phyloP scores from a whole-genome alignment of 2,113 vertebrate species.

The Nothocercus nigrocapillus region DNA sequence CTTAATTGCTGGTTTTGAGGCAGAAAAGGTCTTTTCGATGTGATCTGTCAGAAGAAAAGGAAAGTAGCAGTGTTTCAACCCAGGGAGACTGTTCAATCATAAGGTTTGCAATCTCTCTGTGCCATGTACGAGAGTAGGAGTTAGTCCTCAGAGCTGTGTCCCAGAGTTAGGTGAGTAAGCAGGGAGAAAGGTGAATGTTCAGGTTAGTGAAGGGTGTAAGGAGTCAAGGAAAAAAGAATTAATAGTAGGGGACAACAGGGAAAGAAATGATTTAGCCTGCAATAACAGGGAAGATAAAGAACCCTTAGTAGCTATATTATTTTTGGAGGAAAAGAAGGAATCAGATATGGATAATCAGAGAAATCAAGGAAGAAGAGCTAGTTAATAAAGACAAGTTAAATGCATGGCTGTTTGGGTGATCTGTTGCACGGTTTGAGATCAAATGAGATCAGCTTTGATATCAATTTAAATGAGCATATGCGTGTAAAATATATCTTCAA shows the following conservation, averaged over 20 bases:
- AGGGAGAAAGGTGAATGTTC: not conserved
- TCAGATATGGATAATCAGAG: not conserved
- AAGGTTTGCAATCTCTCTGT: not conserved
- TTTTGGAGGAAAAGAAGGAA: not conserved
- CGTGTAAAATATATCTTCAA: not conserved
- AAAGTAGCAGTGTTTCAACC: not conserved
- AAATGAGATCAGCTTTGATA: not conserved
- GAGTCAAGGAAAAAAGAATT: not conserved
- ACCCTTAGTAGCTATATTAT: not conserved
- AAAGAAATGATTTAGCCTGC: not conserved
- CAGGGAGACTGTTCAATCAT: not conserved
- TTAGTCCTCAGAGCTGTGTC: not conserved
- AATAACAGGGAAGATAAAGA: not conserved
- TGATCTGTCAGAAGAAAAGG: not conserved
- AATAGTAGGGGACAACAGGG: not conserved
- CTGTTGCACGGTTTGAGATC: not conserved
- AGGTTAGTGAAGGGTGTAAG: not conserved
- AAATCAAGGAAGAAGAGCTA: not conserved
- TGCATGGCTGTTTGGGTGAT: not conserved
- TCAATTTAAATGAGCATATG: not conserved
- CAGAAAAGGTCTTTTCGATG: not conserved
- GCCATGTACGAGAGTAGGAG: not conserved
- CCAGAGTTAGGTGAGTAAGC: not conserved
- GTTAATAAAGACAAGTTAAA: not conserved
- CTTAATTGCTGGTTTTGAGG: not conserved